Evolutionary conservation across 2,113 vertebrate genomes (phyloP).

Genomic region (Strigops habroptila): DNA sequence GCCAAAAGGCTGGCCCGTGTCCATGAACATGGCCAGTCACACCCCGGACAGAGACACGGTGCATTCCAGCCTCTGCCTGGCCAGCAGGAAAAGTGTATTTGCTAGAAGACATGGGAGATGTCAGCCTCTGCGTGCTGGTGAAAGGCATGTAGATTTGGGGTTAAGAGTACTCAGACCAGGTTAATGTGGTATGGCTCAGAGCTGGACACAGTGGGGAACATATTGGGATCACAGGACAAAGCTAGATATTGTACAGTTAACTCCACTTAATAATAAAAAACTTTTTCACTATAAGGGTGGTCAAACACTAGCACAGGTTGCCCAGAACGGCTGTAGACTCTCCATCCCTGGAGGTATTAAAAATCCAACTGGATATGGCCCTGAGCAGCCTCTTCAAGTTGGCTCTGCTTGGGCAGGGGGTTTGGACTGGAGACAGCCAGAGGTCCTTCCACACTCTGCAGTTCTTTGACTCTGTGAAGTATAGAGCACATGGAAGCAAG

Average conservation of each 20-base stretch:
- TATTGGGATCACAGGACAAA: background rate
- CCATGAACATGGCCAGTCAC: background rate
- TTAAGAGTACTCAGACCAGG: background rate
- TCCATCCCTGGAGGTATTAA: background rate
- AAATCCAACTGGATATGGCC: background rate
- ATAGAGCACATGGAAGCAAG: background rate
- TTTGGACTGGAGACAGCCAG: background rate
- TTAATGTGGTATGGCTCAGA: background rate
- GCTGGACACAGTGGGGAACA: background rate
- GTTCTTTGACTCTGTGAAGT: background rate
- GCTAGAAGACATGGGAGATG: background rate
- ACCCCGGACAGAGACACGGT: background rate
- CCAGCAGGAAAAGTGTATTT: background rate
- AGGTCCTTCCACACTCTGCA: background rate
- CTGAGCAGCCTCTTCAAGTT: background rate
- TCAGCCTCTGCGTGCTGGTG: background rate
- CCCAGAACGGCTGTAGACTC: background rate
- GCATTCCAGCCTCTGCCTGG: background rate
- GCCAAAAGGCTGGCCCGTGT: background rate
- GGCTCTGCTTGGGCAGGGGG: background rate
- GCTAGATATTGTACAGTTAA: background rate
- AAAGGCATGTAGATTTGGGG: background rate
- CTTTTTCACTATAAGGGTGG: rapidly evolving
- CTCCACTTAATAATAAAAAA: background rate
- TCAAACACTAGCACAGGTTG: background rate